Percentiles rank a stretch among this genome's conserved stretches.
Conservation (phyloP, 2,797 vertebrate species). For the Coregonus suidteri region DNA sequence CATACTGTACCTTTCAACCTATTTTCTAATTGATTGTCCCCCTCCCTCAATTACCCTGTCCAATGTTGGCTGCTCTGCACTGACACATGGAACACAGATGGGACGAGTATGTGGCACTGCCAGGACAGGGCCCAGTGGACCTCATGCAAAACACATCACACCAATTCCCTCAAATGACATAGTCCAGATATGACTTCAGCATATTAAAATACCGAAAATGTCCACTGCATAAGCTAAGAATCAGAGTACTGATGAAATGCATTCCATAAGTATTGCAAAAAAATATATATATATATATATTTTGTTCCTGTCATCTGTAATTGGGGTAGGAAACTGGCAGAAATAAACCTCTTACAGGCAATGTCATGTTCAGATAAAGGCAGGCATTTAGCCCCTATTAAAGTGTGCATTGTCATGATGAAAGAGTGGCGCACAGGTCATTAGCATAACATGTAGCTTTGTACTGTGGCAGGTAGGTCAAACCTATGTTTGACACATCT, state of each 20-base stretch:
- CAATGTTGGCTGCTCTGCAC: slow-evolving; percentile 59
- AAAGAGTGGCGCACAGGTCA: not conserved
- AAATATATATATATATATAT: too few species aligned
- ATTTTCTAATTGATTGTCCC: slow-evolving; percentile 58
- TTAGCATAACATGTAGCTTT: not conserved
- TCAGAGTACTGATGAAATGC: not conserved
- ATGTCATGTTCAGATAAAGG: too few species aligned
- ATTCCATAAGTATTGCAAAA: too few species aligned
- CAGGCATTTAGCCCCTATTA: not conserved
- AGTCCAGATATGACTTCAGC: slow-evolving; percentile 20
- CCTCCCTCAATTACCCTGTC: slow-evolving; percentile 56
- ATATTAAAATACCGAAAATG: not conserved
- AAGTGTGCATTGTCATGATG: not conserved
- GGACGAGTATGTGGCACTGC: slow-evolving; percentile 43
- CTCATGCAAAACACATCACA: slow-evolving; percentile 51
- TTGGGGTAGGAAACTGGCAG: too few species aligned
- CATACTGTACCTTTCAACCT: slow-evolving; percentile 7
- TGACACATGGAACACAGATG: slow-evolving; percentile 68
- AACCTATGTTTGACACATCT: not conserved
- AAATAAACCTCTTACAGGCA: too few species aligned
- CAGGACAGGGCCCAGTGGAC: slow-evolving; percentile 58
- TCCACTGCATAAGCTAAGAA: not conserved
- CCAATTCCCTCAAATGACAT: slow-evolving; percentile 47
- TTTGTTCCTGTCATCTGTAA: too few species aligned
- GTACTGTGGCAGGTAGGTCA: not conserved